These are phyloP conservation scores for Catharus fuscescens DNA, from an alignment of 2,113 vertebrate genomes.

Conservation along the genomic window DNA sequence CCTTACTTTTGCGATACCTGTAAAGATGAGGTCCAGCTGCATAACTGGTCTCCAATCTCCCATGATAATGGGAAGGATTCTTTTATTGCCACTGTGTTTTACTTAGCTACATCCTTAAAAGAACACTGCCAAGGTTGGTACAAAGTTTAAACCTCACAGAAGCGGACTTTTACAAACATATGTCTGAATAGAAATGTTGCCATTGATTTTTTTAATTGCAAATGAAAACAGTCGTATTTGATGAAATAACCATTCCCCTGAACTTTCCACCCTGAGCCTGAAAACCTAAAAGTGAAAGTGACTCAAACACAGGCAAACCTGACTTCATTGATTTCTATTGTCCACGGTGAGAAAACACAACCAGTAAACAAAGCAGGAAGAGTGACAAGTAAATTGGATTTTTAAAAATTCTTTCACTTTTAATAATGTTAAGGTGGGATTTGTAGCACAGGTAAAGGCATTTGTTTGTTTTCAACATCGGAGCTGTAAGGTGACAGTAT, in stretches of 20 bases:
- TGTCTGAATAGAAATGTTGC: background rate
- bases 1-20: background rate
- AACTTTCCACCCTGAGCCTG: slow-evolving; percentile 33
- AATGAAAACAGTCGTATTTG: slow-evolving; percentile 36
- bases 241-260: slow-evolving; percentile 55
- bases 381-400: slow-evolving; percentile 66
- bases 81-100: background rate
- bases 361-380: slow-evolving; percentile 53
- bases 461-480: background rate
- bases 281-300: slow-evolving; percentile 48
- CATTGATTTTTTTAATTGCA: slow-evolving; percentile 68
- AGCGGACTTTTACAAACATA: slow-evolving; percentile 1
- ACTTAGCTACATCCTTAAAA: background rate
- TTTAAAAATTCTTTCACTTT: slow-evolving; percentile 66
- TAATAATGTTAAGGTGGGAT: slow-evolving; percentile 32
- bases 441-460: background rate
- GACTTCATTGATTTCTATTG: slow-evolving; percentile 64
- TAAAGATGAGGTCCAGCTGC: background rate
- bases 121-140: slow-evolving; percentile 4
- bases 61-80: background rate
- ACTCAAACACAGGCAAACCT: slow-evolving; percentile 10
- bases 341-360: background rate
- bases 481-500: background rate
- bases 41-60: background rate
- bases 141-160: slow-evolving; percentile 28